A percentile compares a stretch with the other conserved stretches of the same genome.
phyloP scores from a whole-genome alignment of 2,888 invertebrate species.

The Xestia sexstrigata region DNA sequence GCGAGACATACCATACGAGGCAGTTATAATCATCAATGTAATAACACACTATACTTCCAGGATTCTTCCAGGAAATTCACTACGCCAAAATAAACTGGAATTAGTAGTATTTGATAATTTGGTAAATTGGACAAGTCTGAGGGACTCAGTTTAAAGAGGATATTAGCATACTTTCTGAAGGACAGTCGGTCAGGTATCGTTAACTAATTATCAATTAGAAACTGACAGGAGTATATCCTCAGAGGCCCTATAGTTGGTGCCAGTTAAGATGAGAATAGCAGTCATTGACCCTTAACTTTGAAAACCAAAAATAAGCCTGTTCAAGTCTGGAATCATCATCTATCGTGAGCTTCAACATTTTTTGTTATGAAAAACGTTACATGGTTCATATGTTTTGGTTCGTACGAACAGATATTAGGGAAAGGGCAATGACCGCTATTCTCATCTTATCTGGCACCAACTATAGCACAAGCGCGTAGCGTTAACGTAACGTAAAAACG shows the following conservation, averaged over 20 bases:
- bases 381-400: too few relatives aligned
- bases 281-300: too few relatives aligned
- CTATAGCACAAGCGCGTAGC: neutral
- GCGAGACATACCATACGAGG: neutral
- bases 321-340: too few relatives aligned
- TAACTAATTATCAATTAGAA: neutral
- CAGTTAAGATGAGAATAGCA: too few relatives aligned
- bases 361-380: too few relatives aligned
- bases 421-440: too few relatives aligned
- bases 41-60: neutral
- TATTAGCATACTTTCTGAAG: constrained; percentile 6
- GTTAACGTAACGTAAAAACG: too few relatives aligned
- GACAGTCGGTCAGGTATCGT: neutral
- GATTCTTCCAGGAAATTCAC: neutral
- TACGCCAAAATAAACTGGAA: neutral
- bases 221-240: neutral
- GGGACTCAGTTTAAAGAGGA: neutral
- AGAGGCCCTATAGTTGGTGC: too few relatives aligned
- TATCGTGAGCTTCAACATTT: too few relatives aligned
- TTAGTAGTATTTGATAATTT: constrained; percentile 21
- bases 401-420: too few relatives aligned
- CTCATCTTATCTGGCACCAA: too few relatives aligned
- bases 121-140: constrained; percentile 9
- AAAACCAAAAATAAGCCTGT: too few relatives aligned
- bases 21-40: neutral